These are phyloP conservation scores for Carduelis carduelis DNA, from an alignment of 2,797 vertebrate genomes.

Conservation along the genomic window DNA sequence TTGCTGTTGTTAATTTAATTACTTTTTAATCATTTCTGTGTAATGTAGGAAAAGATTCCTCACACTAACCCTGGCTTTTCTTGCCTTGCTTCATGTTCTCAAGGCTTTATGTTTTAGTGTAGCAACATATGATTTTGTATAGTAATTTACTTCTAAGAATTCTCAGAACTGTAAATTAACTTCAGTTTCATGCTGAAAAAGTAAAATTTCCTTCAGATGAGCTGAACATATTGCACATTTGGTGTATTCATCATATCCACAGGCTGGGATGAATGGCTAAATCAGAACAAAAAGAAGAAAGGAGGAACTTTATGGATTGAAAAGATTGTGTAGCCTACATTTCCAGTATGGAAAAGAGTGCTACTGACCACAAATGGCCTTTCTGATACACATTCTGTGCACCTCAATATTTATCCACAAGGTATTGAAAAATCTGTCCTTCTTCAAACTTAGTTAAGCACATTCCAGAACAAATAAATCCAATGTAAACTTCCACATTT, in stretches of 20 bases:
- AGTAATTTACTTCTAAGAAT: background rate
- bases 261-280: background rate
- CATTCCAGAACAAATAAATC: slow-evolving; percentile 15
- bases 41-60: background rate
- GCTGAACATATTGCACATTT: background rate
- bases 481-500: background rate
- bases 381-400: background rate
- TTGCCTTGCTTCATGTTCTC: background rate
- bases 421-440: background rate
- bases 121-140: background rate
- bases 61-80: background rate
- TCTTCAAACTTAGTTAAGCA: background rate
- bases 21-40: background rate
- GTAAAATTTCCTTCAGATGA: background rate
- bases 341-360: background rate
- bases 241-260: background rate
- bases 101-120: background rate
- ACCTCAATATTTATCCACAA: background rate
- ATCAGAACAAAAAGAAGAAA: background rate
- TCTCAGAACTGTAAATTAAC: background rate
- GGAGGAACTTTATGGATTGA: background rate
- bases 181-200: background rate
- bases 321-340: background rate
- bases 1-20: background rate
- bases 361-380: background rate